phyloP scores from a whole-genome alignment of 2,888 invertebrate species.

The Erannis defoliaria region DNA sequence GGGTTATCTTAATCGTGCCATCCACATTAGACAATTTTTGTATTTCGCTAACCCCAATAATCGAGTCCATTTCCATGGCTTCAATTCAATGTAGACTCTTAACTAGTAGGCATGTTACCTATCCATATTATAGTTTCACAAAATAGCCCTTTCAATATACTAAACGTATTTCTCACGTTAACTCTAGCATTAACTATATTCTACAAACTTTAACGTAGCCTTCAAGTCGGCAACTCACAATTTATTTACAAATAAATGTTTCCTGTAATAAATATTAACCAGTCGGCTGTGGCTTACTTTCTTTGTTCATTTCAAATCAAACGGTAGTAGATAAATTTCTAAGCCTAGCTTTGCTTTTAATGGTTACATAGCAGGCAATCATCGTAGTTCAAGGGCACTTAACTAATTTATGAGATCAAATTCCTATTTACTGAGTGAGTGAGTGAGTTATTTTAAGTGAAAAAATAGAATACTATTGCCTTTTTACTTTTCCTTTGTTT shows the following conservation, averaged over 20 bases:
- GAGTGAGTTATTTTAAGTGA: too few relatives aligned
- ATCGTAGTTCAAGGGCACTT: conserved; percentile 29
- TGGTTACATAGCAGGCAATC: conserved; percentile 25
- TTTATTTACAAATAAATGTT: conserved; percentile 14
- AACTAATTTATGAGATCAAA: background rate
- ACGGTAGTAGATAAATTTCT: conserved; percentile 23
- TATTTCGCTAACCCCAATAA: background rate
- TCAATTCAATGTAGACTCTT: background rate
- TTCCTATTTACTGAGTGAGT: background rate
- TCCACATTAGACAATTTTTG: background rate
- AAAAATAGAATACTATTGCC: too few relatives aligned
- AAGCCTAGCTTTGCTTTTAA: conserved; percentile 23
- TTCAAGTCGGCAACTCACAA: background rate
- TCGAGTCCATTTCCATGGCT: background rate
- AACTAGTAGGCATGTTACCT: background rate
- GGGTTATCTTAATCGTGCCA: background rate
- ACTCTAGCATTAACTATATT: too few relatives aligned
- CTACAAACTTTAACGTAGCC: background rate
- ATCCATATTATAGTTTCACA: background rate
- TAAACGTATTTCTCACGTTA: background rate
- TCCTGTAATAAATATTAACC: conserved; percentile 12
- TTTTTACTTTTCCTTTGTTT: too few relatives aligned
- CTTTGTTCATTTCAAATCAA: conserved; percentile 20
- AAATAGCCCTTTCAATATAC: background rate
- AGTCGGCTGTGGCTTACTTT: conserved; percentile 4